A percentile compares a stretch with the other conserved stretches of the same genome.
Conservation (phyloP, 2,797 vertebrate genomes). For the Sebastes flavidus region DNA sequence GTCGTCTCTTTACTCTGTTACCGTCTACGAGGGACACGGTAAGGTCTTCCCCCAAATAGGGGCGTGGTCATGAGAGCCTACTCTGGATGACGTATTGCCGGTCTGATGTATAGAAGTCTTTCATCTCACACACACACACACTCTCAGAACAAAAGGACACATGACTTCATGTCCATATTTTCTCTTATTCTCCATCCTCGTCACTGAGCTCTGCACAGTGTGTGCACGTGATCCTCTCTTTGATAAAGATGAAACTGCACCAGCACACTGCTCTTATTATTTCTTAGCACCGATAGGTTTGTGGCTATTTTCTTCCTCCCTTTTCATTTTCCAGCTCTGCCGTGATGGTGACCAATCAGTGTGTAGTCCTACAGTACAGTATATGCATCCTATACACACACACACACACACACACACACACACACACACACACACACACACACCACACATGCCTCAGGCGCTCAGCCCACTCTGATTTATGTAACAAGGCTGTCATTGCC, state of each 20-base stretch:
- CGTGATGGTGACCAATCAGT: background rate
- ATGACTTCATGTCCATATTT: background rate
- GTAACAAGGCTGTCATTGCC: slow-evolving; percentile 3
- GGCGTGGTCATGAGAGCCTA: background rate
- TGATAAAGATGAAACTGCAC: background rate
- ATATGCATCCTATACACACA: background rate
- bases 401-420: too few species aligned
- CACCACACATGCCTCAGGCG: background rate
- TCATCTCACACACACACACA: background rate
- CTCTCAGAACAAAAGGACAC: background rate
- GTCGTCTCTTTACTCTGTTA: too few species aligned
- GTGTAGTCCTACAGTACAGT: background rate
- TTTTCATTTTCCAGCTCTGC: background rate
- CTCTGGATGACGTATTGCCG: too few species aligned
- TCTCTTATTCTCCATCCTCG: background rate
- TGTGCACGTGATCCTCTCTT: background rate
- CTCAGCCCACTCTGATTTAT: slow-evolving; percentile 39
- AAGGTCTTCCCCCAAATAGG: too few species aligned
- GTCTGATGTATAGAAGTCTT: background rate
- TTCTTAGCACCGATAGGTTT: background rate
- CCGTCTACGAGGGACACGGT: background rate
- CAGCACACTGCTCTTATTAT: background rate
- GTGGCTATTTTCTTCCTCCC: background rate
- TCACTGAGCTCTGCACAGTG: background rate
- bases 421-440: too few species aligned